phyloP scores from a whole-genome alignment of 2,113 vertebrate genomes.

The Ivindomyrus marchei region DNA sequence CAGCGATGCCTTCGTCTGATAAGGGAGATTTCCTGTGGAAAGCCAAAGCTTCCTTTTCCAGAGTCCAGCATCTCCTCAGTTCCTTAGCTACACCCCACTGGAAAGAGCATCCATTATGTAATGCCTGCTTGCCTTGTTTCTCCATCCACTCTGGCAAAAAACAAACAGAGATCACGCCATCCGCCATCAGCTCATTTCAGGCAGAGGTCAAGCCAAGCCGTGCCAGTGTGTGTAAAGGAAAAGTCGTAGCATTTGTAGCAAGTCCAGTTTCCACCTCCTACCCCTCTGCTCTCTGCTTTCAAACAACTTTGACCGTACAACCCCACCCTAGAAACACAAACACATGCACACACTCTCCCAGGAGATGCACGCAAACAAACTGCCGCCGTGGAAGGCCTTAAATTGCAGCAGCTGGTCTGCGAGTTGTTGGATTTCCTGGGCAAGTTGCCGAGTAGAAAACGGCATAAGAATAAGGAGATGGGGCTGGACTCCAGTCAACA shows the following conservation, averaged over 20 bases:
- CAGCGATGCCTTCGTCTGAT: background rate
- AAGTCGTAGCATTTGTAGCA: background rate
- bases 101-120: background rate
- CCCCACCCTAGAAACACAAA: background rate
- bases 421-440: conserved; percentile 27
- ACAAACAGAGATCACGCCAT: background rate
- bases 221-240: background rate
- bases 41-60: background rate
- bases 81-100: background rate
- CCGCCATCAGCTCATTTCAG: background rate
- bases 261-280: background rate
- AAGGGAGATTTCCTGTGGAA: background rate
- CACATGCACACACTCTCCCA: background rate
- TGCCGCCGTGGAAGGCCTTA: background rate
- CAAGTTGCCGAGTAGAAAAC: conserved; percentile 16
- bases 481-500: background rate
- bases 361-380: conserved; percentile 11
- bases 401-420: conserved; percentile 23
- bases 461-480: conserved; percentile 19
- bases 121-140: background rate
- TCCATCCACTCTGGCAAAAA: background rate
- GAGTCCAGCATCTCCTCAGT: background rate
- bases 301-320: background rate
- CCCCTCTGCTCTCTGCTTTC: background rate
- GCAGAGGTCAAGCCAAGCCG: background rate